Conservation (phyloP, 2,797 vertebrate species). For the Enteromius argenteus region DNA sequence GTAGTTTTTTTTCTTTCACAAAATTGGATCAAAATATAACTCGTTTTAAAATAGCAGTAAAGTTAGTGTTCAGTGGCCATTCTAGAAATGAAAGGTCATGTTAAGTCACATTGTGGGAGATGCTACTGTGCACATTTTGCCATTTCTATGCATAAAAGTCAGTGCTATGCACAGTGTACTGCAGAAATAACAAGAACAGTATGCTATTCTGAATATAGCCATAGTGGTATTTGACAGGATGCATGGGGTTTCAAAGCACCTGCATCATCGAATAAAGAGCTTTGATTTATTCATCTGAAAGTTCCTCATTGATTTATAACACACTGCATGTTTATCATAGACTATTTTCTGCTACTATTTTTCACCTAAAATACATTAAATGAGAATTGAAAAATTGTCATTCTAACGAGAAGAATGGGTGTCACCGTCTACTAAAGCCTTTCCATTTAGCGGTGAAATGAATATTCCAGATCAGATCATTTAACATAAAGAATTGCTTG, state of each 20-base stretch:
- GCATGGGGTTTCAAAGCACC: not conserved
- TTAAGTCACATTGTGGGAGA: not conserved
- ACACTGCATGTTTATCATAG: not conserved
- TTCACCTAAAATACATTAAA: not conserved
- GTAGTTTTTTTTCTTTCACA: not conserved
- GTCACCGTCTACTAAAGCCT: not conserved
- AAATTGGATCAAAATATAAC: not conserved
- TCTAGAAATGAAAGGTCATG: not conserved
- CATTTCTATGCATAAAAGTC: slow-evolving; percentile 3
- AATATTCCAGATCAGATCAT: slow-evolving; percentile 21
- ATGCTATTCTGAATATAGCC: slow-evolving; percentile 19
- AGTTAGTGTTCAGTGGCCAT: not conserved
- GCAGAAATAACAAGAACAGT: not conserved
- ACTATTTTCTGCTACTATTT: not conserved
- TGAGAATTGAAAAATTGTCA: not conserved
- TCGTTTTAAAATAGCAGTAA: not conserved
- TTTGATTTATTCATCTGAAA: not conserved
- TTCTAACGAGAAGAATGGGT: not conserved
- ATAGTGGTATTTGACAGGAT: not conserved
- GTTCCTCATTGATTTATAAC: not conserved
- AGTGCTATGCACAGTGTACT: not conserved
- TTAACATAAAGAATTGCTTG: slow-evolving; percentile 25
- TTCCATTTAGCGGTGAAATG: not conserved
- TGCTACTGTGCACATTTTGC: not conserved
- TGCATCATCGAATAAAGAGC: not conserved